Conservation (phyloP, 2,797 vertebrate species). For the Graptemys geographica region DNA sequence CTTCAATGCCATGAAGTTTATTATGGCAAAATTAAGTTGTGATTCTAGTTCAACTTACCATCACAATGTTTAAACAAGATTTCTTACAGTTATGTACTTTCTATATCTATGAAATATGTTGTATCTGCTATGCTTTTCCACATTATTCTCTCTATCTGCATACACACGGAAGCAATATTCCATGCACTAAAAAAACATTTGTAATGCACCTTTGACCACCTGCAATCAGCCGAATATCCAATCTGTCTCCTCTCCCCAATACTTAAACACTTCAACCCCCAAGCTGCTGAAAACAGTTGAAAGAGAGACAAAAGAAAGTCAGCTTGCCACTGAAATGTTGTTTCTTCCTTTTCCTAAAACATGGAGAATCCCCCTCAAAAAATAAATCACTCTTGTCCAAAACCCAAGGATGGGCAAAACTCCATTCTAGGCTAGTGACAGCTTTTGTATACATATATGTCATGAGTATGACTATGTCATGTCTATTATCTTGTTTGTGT, state of each 20-base stretch:
- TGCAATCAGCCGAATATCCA: neutral
- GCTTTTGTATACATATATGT: neutral
- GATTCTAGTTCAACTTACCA: neutral
- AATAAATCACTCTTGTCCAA: neutral
- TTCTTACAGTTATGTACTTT: neutral
- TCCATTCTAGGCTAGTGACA: neutral
- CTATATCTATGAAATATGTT: neutral
- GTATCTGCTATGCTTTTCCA: neutral
- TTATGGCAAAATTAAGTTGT: neutral
- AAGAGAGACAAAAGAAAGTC: neutral
- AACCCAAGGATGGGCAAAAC: neutral
- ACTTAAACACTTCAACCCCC: neutral
- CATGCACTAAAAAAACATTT: neutral
- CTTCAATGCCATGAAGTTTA: neutral
- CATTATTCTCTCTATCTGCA: neutral
- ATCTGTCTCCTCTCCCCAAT: neutral
- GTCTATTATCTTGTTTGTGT: neutral
- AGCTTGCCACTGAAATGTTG: neutral
- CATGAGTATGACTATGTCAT: neutral
- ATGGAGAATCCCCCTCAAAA: neutral
- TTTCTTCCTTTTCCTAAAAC: neutral
- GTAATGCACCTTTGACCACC: neutral
- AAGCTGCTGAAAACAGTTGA: neutral
- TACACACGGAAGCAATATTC: neutral
- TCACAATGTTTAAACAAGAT: neutral